Base-by-base conservation (phyloP, 1,140 invertebrate species). In the Babylonia areolata region DNA sequence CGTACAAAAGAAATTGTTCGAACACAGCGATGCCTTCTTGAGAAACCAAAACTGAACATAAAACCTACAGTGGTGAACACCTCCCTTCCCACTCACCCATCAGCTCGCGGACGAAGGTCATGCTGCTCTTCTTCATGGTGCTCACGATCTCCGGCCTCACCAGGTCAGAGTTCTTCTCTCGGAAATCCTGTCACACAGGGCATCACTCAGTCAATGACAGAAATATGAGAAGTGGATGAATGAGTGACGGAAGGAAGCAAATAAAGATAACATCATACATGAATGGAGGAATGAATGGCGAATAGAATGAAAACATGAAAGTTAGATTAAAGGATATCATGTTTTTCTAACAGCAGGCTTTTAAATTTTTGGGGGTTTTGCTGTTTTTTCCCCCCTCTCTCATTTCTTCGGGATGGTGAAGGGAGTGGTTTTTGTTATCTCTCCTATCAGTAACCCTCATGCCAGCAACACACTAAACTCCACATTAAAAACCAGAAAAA, bases 91-190 rank as follows among this genome's bases (percentile, higher is more conserved):
- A 51, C 46, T 0, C 85, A 94, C 98, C 98, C 75, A 99, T 97
- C 54, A 99, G 94, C 94, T 99, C 98, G 46, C 98, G 95, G 3
- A 99, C 97, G 94, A 99, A 98, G 5, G 97, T 97, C 92, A 98
- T 96, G 46, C 96, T 97, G 87, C 97, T 98, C 94, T 98, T 98
- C 95, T 99, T 99, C 82, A 99, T 93, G 17, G 99, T 97, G 64
- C 97, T 96, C 73, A 99, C 97, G 79, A 99, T 97, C 92, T 99
- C 98, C 86, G 97, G 97, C 87, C 98, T 95, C 96, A 99, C 98
- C 37, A 99, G 95, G 94, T 99, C 98, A 86, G 98, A 95, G 95
- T 99, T 99, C 94, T 99, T 99, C 93, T 99, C 98, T 73, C 98
- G 95, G 96, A 99, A 99, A 92, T 98, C 97, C 96, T 97, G 92